Evolutionary conservation across 1,140 invertebrate species (phyloP).

Genomic region (Drosophila parvula): DNA sequence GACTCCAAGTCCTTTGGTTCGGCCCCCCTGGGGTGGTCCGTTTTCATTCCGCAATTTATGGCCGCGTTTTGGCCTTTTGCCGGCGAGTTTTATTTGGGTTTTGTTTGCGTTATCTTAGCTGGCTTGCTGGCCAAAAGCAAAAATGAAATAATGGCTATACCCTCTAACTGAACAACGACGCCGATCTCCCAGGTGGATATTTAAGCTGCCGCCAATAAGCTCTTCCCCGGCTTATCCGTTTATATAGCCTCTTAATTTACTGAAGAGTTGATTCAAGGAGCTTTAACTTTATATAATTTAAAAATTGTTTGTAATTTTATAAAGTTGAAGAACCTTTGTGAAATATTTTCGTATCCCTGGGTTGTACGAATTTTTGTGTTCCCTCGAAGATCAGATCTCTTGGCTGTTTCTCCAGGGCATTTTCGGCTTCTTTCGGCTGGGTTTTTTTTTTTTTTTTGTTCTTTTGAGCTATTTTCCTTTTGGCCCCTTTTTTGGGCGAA

Average conservation of each 20-base stretch:
- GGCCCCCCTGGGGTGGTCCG: slow-evolving; percentile 29
- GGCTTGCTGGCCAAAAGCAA: slow-evolving; percentile 36
- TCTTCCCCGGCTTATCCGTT: no score
- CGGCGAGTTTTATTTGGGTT: slow-evolving; percentile 43
- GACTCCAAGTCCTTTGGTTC: slow-evolving; percentile 12
- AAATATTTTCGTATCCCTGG: not conserved
- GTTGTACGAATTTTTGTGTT: not conserved
- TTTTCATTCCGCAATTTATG: slow-evolving; percentile 71
- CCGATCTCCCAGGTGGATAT: slow-evolving; percentile 35
- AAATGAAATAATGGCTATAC: slow-evolving; percentile 61
- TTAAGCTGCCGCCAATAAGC: slow-evolving; percentile 1
- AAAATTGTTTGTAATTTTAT: not conserved
- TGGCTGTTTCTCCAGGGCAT: slow-evolving; percentile 12
- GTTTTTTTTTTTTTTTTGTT: not conserved
- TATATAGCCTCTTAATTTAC: not conserved
- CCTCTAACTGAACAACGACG: not conserved
- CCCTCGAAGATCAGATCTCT: slow-evolving; percentile 21
- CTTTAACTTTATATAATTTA: not conserved
- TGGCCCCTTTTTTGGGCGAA: slow-evolving; percentile 47
- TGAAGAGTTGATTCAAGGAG: no score
- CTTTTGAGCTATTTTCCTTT: slow-evolving; percentile 26
- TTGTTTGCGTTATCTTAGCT: slow-evolving; percentile 39
- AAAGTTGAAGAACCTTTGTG: not conserved
- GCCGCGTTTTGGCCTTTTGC: slow-evolving; percentile 72
- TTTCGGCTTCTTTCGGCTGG: slow-evolving; percentile 31